These are phyloP conservation scores for Drosophila erecta DNA, from an alignment of 1,140 invertebrate genomes.

Conservation along the genomic window DNA sequence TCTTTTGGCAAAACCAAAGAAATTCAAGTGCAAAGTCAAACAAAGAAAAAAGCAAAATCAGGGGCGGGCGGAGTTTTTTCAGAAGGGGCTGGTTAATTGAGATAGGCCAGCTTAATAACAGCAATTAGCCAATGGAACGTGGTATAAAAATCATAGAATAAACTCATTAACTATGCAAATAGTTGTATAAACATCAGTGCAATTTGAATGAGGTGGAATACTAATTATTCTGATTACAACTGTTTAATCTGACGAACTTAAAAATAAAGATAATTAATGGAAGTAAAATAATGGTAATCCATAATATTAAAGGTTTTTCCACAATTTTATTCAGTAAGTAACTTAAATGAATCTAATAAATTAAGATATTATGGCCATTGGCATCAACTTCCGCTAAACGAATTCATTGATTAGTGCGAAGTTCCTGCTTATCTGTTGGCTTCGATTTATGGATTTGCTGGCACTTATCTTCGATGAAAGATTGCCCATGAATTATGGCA, in stretches of 20 bases:
- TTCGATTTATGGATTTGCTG: slow-evolving; percentile 21
- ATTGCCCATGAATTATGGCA: slow-evolving; percentile 28
- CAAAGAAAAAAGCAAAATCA: slow-evolving; percentile 23
- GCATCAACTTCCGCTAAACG: slow-evolving; percentile 5
- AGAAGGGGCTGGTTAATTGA: background rate
- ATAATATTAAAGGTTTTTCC: too few species aligned
- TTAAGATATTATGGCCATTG: background rate
- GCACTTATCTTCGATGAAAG: slow-evolving; percentile 3
- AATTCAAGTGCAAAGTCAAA: slow-evolving; percentile 64
- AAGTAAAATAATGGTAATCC: too few species aligned
- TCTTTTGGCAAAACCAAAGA: slow-evolving; percentile 33
- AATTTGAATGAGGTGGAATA: background rate
- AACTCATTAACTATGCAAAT: background rate
- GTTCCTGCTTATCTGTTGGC: slow-evolving; percentile 14
- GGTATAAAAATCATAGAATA: background rate
- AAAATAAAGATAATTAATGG: too few species aligned
- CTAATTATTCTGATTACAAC: too few species aligned
- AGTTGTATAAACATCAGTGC: background rate
- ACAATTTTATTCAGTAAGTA: too few species aligned
- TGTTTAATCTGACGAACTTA: too few species aligned
- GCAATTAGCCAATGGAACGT: slow-evolving; percentile 1
- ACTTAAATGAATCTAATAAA: background rate
- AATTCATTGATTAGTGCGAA: slow-evolving; percentile 9
- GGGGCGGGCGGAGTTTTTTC: background rate
- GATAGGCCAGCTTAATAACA: slow-evolving; percentile 1